Base-by-base conservation (phyloP, 1,140 invertebrate genomes). In the Drosophila kurseongensis region DNA sequence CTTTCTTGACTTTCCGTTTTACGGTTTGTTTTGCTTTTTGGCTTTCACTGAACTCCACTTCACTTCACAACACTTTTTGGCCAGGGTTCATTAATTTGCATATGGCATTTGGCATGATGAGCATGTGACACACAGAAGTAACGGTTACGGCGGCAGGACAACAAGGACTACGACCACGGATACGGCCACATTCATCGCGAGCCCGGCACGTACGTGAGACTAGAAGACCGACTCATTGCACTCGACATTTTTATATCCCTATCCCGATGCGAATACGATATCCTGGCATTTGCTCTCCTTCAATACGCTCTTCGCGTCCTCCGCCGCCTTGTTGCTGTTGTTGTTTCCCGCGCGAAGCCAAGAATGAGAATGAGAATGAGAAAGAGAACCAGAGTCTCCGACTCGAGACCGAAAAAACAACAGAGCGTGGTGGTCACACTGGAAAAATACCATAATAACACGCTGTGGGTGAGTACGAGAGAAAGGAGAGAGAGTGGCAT, bases 191-290 rank as follows among this genome's bases (percentile, higher is more conserved):
- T 90, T 90, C 86, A 91, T 85, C 81, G 83, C 83, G 84, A 73
- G 78, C 86, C 90, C 90, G 90, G 90, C 86, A 90, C 83, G 90
- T 91, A 91, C 86, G 83, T 91, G 90, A 91, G 79, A 91, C 90
- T 91, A 90, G 78, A 90, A 80, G 83, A 84, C 78, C 88, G 71
- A 76, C 73, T 76, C 89, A 88, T 74, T 83, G 83, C 75, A 91
- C 90, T 91, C 91, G 84, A 90, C 85, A 91, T 89, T 91, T 91
- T 86, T 91, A 91, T 90, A 91, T 91, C 86, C 90, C 86, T 90
- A 91, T 91, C 83, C 86, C 86, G 65, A 71, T 80, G 78, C 80
- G 75, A 75, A 55, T 80, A 81, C 80, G 72, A 74, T 74, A 72
- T 84, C 72, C 48, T 69, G 51, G 35, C 52, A 36, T 38, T 77